Conservation (phyloP, 2,888 invertebrate species). For the Drosophila sordidula region DNA sequence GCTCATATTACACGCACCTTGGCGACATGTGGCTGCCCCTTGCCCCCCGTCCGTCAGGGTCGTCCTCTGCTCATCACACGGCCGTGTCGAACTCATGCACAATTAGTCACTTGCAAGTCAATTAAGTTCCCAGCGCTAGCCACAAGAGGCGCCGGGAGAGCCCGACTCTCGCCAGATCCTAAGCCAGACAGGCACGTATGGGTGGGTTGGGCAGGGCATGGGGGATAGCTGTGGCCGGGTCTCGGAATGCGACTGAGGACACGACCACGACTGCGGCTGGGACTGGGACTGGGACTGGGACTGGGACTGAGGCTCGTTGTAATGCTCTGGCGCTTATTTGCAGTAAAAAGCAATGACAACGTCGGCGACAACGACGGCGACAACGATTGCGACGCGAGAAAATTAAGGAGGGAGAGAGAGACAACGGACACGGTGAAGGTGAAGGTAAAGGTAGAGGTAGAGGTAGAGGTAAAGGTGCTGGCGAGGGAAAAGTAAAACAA, state of each 20-base stretch:
- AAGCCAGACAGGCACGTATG: conserved; percentile 53
- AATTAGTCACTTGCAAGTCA: conserved; percentile 82
- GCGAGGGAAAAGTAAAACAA: conserved; percentile 71
- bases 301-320: conserved; percentile 42
- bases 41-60: background rate
- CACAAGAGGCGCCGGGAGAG: conserved; percentile 66
- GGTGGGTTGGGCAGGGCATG: conserved; percentile 24
- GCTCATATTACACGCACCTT: conserved; percentile 76
- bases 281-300: background rate
- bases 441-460: too few species aligned
- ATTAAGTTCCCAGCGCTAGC: conserved; percentile 73
- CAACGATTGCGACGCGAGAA: conserved; percentile 41
- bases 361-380: conserved; percentile 43
- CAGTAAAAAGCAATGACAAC: conserved; percentile 77
- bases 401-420: conserved; percentile 45
- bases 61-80: conserved; percentile 13
- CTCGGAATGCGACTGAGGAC: conserved; percentile 32
- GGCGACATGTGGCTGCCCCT: background rate
- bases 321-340: conserved; percentile 73
- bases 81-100: conserved; percentile 79
- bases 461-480: conserved; percentile 14
- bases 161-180: conserved; percentile 22
- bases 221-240: conserved; percentile 42
- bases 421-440: background rate
- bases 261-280: conserved; percentile 22